These are phyloP conservation scores for Ditylenchus dipsaci DNA, from an alignment of 1,140 invertebrate genomes.

Conservation along the genomic window DNA sequence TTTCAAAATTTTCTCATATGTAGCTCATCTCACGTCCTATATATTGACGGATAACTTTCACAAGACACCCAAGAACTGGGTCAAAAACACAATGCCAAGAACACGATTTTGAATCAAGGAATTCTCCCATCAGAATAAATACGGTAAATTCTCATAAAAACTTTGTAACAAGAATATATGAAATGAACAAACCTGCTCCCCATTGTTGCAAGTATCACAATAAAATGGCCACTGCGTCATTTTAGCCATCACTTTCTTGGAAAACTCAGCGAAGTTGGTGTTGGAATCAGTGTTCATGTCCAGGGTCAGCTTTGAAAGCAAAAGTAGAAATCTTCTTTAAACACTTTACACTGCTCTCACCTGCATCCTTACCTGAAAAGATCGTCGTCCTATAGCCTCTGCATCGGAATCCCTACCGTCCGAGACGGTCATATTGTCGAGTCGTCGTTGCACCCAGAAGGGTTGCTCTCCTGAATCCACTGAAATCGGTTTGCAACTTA, in stretches of 20 bases:
- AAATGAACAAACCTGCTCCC: neutral
- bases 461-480: neutral
- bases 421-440: neutral
- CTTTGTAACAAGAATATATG: too few relatives aligned
- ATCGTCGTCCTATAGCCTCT: slow-evolving; percentile 22
- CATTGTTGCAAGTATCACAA: slow-evolving; percentile 26
- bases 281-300: slow-evolving; percentile 10
- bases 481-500: neutral
- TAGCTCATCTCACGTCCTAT: too few relatives aligned
- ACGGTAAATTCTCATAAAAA: neutral
- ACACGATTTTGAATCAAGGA: too few relatives aligned
- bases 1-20: too few relatives aligned
- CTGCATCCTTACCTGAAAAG: slow-evolving; percentile 25
- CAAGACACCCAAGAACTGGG: too few relatives aligned
- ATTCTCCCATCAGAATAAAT: too few relatives aligned
- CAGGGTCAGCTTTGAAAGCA: slow-evolving; percentile 10
- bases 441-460: neutral
- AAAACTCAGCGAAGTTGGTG: slow-evolving; percentile 15
- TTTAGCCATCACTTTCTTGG: slow-evolving; percentile 15
- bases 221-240: slow-evolving; percentile 41
- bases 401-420: slow-evolving; percentile 28
- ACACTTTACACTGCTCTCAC: neutral
- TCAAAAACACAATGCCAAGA: too few relatives aligned
- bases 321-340: neutral
- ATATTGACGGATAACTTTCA: too few relatives aligned